These are phyloP conservation scores for Grallaria varia DNA, from an alignment of 2,113 vertebrate species.

Conservation along the genomic window DNA sequence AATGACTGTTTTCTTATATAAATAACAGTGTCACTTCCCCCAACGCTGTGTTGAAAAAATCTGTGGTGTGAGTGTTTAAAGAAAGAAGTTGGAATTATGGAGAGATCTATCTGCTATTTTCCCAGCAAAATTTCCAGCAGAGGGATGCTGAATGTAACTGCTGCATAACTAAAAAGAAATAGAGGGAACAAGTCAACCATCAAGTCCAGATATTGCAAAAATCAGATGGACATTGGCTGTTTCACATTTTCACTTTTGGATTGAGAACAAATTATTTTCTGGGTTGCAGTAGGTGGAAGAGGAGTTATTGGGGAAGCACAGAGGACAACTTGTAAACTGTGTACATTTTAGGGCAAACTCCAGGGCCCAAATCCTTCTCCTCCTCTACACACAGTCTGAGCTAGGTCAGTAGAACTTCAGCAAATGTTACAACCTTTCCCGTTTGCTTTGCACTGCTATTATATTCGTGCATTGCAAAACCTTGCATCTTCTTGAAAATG, in stretches of 20 bases:
- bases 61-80: neutral
- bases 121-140: neutral
- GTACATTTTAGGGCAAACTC: neutral
- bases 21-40: neutral
- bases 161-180: neutral
- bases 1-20: neutral
- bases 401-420: neutral
- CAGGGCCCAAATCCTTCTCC: neutral
- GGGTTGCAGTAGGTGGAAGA: neutral
- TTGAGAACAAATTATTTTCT: neutral
- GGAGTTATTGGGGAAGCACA: neutral
- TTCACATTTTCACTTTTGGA: neutral
- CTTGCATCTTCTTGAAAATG: constrained; percentile 53
- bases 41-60: neutral
- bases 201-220: neutral
- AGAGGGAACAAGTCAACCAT: neutral
- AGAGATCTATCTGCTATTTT: neutral
- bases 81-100: neutral
- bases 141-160: neutral
- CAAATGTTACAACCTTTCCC: constrained; percentile 26
- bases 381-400: neutral
- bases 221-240: neutral
- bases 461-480: constrained; percentile 5
- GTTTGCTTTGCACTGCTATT: constrained; percentile 31
- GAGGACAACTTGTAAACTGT: neutral